Percentiles rank a stretch among this genome's conserved stretches.
phyloP scores from a whole-genome alignment of 1,140 invertebrate genomes.

The Chelonus insularis region DNA sequence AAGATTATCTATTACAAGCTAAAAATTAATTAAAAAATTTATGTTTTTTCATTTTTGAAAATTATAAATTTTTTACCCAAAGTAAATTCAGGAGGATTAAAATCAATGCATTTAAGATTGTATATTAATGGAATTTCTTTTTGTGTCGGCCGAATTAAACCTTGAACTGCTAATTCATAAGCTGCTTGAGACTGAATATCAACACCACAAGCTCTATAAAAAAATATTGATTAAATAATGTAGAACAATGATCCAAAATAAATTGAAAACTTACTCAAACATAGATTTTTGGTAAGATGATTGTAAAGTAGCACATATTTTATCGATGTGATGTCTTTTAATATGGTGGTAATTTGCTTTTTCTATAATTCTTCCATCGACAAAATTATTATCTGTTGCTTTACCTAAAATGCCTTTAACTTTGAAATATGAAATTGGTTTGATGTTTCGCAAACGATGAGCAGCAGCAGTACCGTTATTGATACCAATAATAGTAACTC shows the following conservation, averaged over 20 bases:
- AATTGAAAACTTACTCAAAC: slow-evolving; percentile 71
- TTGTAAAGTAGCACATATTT: slow-evolving; percentile 74
- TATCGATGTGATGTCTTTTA: slow-evolving; percentile 68
- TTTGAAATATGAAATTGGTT: slow-evolving; percentile 71
- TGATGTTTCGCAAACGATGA: slow-evolving; percentile 61
- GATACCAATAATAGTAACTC: slow-evolving; percentile 76
- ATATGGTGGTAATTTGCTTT: slow-evolving; percentile 74
- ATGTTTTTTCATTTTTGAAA: background rate
- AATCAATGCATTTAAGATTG: slow-evolving; percentile 82
- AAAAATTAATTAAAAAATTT: slow-evolving; percentile 18
- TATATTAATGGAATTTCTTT: slow-evolving; percentile 79
- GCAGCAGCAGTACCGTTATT: slow-evolving; percentile 66
- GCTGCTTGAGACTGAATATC: slow-evolving; percentile 83
- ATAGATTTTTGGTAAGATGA: slow-evolving; percentile 80
- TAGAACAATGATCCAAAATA: no score
- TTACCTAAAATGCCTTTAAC: slow-evolving; percentile 78
- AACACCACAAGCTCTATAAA: slow-evolving; percentile 73
- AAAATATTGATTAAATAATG: no score
- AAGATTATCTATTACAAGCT: slow-evolving; percentile 16
- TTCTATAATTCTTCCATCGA: slow-evolving; percentile 73
- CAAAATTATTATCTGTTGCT: slow-evolving; percentile 75
- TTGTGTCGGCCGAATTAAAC: slow-evolving; percentile 73
- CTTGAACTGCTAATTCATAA: slow-evolving; percentile 82
- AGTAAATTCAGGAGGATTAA: slow-evolving; percentile 82
- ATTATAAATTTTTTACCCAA: slow-evolving; percentile 65